Base-by-base conservation (phyloP, 2,113 vertebrate species). In the Esox niger region DNA sequence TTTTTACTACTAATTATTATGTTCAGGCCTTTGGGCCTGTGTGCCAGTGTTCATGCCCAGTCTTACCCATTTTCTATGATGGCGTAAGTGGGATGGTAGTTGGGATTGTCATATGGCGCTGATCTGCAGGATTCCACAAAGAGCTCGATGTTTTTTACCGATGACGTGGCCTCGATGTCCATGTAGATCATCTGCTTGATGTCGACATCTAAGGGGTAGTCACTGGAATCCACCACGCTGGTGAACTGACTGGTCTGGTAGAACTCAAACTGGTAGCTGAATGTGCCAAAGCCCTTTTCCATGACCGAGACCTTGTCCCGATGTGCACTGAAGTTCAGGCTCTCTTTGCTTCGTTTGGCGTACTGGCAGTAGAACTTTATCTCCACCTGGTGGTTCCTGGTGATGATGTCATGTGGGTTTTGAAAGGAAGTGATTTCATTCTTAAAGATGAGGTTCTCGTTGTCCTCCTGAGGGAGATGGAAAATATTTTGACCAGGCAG, bases 101-200 rank as follows among this genome's bases (percentile, higher is more conserved):
- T 84, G 6, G 87, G 81, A 74, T 83, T 85, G 77, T 91, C 89
- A 2, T 87, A 87, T 0, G 88, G 90, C 1, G 88, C 62, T 11
- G 88, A 89, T 17, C 57, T 81, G 83, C 90, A 92, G 46, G 90
- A 88, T 71, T 90, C 87, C 35, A 91, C 84, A 64, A 92, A 91
- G 70, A 92, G 75, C 79, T 82, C 73, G 0, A 86, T 89, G 77
- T 84, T 82, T 58, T 76, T 74, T 70, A 89, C 1, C 0, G 81
- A 38, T 6, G 84, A 65, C 0, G 75, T 55, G 2, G 86, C 87
- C 1, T 88, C 64, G 1, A 90, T 85, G 78, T 85, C 23, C 84
- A 91, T 87, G 81, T 76, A 89, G 4, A 91, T 83, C 69, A 55
- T 66, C 1, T 72, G 66, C 4, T 79, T 74, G 0, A 90, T 4